phyloP scores from a whole-genome alignment of 1,140 invertebrate genomes.

The Cheumatopsyche charites region DNA sequence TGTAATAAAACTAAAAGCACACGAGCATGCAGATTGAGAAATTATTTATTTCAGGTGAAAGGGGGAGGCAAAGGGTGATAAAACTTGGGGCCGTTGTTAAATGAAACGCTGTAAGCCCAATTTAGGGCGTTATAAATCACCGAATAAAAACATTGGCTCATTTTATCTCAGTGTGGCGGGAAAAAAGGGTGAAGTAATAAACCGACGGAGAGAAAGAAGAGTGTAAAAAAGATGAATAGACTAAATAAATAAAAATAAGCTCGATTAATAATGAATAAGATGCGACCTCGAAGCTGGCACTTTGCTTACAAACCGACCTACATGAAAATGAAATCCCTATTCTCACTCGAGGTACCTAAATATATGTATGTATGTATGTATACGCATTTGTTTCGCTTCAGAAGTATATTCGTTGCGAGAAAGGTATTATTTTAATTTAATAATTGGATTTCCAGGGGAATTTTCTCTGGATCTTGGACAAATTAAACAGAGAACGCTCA shows the following conservation, averaged over 20 bases:
- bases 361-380: too few relatives aligned
- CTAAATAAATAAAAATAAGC: constrained; percentile 31
- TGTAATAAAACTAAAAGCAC: not conserved
- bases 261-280: constrained; percentile 17
- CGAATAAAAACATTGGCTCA: constrained; percentile 32
- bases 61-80: constrained; percentile 7
- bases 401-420: too few relatives aligned
- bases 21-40: constrained; percentile 1
- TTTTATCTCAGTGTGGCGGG: constrained; percentile 26
- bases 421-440: constrained; percentile 17
- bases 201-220: constrained; percentile 7
- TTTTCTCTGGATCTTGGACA: constrained; percentile 17
- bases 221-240: constrained; percentile 27
- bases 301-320: not conserved
- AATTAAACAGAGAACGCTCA: constrained; percentile 12
- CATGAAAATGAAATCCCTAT: not conserved
- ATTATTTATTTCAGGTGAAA: constrained; percentile 12
- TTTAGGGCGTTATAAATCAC: constrained; percentile 32
- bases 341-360: not conserved
- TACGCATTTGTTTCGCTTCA: too few relatives aligned
- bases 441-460: constrained; percentile 8
- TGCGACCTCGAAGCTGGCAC: not conserved
- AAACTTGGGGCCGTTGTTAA: constrained; percentile 26
- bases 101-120: constrained; percentile 33
- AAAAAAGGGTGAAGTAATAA: constrained; percentile 21